Evolutionary conservation across 2,113 vertebrate species (phyloP), one percentile per base, ranked within the genome.

Genomic region (human (Homo sapiens)): DNA sequence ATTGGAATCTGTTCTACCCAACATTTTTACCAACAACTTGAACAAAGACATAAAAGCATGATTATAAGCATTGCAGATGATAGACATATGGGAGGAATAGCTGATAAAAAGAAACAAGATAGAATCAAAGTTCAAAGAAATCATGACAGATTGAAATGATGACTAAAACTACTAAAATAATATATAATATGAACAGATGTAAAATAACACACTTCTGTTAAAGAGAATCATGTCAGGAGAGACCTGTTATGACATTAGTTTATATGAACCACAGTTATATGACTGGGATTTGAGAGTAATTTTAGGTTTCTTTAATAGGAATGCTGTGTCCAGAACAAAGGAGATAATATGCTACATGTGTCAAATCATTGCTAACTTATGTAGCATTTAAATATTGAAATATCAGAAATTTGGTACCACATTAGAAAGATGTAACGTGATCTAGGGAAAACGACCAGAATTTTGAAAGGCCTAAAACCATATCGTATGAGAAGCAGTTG

Each of bases 71-170:
- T 81, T 79, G 76, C 50, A 95, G 52, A 96, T 98, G 88, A 97
- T 38, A 97, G 96, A 90, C 87, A 95, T 90, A 97, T 96, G 97
- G 94, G 84, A 97, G 88, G 72, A 94, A 96, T 45, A 98, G 50
- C 88, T 98, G 93, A 85, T 93, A 95, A 68, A 86, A 97, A 82
- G 84, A 94, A 92, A 93, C 76, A 92, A 94, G 92, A 96, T 27
- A 94, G 90, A 96, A 93, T 94, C 78, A 97, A 97, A 97, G 97
- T 96, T 97, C 97, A 96, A 91, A 94, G 84, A 94, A 98, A 96
- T 88, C 81, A 72, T 96, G 90, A 96, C 76, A 98, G 92, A 95
- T 95, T 97, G 84, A 22, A 94, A 79, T 93, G 80, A 97, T 88
- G 95, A 92, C 80, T 94, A 95, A 82, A 96, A 79, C 90, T 95